These are phyloP conservation scores for Matsumyia berberina DNA, from an alignment of 2,888 invertebrate genomes.

Conservation along the genomic window DNA sequence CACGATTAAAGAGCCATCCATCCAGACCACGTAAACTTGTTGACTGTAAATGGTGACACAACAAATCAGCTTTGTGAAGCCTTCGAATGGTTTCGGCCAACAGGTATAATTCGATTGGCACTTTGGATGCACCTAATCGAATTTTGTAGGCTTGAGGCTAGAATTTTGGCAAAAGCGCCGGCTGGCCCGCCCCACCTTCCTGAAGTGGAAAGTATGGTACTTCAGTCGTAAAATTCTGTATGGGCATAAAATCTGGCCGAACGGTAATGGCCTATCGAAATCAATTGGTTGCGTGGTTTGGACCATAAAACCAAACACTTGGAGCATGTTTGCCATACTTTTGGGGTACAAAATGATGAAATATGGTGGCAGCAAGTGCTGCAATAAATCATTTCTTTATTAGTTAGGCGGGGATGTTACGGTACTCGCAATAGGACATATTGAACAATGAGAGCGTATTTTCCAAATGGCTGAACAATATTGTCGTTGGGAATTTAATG, in stretches of 20 bases:
- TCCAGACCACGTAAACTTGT: conserved; percentile 18
- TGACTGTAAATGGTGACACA: conserved; percentile 14
- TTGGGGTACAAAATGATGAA: conserved; percentile 28
- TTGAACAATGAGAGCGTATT: conserved; percentile 10
- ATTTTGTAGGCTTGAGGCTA: background rate
- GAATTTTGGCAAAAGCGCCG: conserved; percentile 16
- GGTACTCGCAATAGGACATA: background rate
- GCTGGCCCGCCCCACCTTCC: background rate
- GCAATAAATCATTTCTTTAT: conserved; percentile 56
- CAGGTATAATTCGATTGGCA: conserved; percentile 41
- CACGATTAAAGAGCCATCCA: background rate
- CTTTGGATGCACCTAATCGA: conserved; percentile 30
- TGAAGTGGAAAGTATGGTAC: background rate
- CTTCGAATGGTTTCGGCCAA: conserved; percentile 5
- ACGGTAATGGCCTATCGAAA: conserved; percentile 34
- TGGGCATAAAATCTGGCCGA: conserved; percentile 46
- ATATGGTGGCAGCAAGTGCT: conserved; percentile 54
- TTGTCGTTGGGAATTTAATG: conserved; percentile 32
- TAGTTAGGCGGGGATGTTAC: conserved; percentile 18
- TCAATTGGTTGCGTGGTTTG: conserved; percentile 54
- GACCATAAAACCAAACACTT: conserved; percentile 56
- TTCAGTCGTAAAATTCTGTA: conserved; percentile 37
- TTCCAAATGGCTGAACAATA: conserved; percentile 25
- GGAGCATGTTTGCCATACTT: conserved; percentile 16
- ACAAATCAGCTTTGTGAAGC: conserved; percentile 6